These are phyloP conservation scores for Teleopsis dalmanni DNA, from an alignment of 1,140 invertebrate species.

Conservation along the genomic window DNA sequence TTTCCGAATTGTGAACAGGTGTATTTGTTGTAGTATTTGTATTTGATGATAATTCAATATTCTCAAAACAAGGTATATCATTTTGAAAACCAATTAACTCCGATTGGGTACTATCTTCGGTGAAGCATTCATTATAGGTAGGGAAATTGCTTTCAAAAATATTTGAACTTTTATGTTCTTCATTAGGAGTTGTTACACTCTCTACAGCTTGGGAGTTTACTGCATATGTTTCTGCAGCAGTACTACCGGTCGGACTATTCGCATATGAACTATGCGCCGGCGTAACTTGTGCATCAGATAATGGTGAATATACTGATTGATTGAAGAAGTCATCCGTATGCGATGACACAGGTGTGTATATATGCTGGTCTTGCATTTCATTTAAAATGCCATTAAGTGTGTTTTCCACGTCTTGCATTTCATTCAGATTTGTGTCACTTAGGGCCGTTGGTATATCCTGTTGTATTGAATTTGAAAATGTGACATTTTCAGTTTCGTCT, in stretches of 20 bases:
- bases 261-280: slow-evolving; percentile 10
- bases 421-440: slow-evolving; percentile 11
- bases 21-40: neutral
- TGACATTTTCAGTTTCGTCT: neutral
- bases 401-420: slow-evolving; percentile 31
- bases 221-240: neutral
- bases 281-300: slow-evolving; percentile 14
- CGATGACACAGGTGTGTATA: slow-evolving; percentile 32
- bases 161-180: neutral
- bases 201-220: neutral
- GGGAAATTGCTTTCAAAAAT: neutral
- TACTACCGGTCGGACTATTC: slow-evolving; percentile 5
- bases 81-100: slow-evolving; percentile 37
- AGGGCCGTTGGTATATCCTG: neutral
- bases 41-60: slow-evolving; percentile 17
- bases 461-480: neutral
- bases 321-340: slow-evolving; percentile 33
- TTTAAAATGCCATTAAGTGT: slow-evolving; percentile 38
- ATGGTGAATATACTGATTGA: slow-evolving; percentile 31
- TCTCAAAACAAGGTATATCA: slow-evolving; percentile 40
- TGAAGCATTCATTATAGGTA: slow-evolving; percentile 10
- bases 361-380: slow-evolving; percentile 40
- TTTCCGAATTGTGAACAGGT: no score
- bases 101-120: slow-evolving; percentile 13
- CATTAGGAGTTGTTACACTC: slow-evolving; percentile 1